A percentile compares a stretch with the other conserved stretches of the same genome.
phyloP scores from a whole-genome alignment of 2,888 invertebrate species.

The Limulus polyphemus region DNA sequence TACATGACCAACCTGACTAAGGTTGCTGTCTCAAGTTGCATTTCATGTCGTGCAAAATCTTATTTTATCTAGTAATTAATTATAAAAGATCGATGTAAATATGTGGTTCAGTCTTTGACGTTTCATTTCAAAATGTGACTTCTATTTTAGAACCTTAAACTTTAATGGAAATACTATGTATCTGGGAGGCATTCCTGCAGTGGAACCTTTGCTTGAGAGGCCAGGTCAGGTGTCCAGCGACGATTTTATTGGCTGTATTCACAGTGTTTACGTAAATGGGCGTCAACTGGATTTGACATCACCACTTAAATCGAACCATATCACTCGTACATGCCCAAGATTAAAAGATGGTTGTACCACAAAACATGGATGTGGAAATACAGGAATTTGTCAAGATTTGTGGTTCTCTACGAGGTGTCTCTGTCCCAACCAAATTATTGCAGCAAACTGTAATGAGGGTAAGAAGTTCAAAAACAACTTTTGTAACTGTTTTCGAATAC shows the following conservation, averaged over 20 bases:
- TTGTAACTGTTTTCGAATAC: neutral
- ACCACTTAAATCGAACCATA: constrained; percentile 56
- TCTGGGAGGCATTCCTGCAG: constrained; percentile 69
- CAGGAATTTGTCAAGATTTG: constrained; percentile 63
- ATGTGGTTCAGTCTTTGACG: no score
- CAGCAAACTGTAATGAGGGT: constrained; percentile 60
- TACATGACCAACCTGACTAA: no score
- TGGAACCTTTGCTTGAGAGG: constrained; percentile 73
- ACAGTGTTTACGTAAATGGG: constrained; percentile 78
- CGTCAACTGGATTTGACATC: constrained; percentile 64
- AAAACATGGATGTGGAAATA: constrained; percentile 44
- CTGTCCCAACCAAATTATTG: constrained; percentile 47
- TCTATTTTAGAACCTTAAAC: constrained; percentile 50
- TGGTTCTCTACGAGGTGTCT: constrained; percentile 63
- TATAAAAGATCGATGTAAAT: no score
- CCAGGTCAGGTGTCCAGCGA: constrained; percentile 82
- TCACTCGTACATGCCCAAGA: constrained; percentile 63
- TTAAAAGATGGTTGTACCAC: constrained; percentile 37
- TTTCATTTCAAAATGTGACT: neutral
- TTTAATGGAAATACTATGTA: constrained; percentile 77
- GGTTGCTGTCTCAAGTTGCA: no score
- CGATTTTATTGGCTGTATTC: constrained; percentile 86
- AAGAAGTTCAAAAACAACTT: constrained; percentile 6
- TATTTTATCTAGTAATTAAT: no score
- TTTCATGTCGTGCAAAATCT: no score